A percentile compares a stretch with the other conserved stretches of the same genome.
Conservation (phyloP, 2,113 vertebrate species). For the Pseudorasbora parva region DNA sequence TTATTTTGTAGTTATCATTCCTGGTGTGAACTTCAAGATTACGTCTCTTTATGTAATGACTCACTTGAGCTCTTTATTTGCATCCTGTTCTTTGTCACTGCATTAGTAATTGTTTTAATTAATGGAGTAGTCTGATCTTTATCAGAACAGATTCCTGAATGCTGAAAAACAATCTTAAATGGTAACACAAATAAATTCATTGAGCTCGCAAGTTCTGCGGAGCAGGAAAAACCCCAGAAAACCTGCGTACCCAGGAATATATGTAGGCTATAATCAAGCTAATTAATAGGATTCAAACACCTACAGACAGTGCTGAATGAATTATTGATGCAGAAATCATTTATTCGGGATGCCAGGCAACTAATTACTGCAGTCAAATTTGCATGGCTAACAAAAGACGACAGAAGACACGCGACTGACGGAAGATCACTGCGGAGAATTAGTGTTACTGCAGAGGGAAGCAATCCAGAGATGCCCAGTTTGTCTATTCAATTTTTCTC, state of each 20-base stretch:
- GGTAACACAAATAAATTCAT: background rate
- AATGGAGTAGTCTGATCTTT: background rate
- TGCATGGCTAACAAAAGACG: slow-evolving; percentile 36
- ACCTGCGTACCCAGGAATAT: background rate
- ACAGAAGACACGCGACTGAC: background rate
- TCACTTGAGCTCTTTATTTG: background rate
- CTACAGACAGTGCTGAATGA: background rate
- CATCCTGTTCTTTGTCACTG: background rate
- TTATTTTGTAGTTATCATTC: too few species aligned
- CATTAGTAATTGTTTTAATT: background rate
- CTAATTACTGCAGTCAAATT: slow-evolving; percentile 32
- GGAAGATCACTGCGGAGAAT: background rate
- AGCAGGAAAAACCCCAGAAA: background rate
- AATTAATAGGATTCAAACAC: slow-evolving; percentile 37
- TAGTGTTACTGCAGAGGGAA: background rate
- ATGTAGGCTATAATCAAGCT: slow-evolving; percentile 7
- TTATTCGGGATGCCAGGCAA: slow-evolving; percentile 7
- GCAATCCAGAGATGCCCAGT: background rate
- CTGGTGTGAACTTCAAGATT: too few species aligned
- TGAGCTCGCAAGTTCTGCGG: background rate
- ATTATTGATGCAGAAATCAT: slow-evolving; percentile 44
- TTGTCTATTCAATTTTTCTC: background rate
- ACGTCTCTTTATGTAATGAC: too few species aligned
- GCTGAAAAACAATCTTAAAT: background rate
- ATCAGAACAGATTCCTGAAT: background rate